Evolutionary conservation across 2,888 invertebrate species (phyloP).

Genomic region (Gymnosoma rotundatum): DNA sequence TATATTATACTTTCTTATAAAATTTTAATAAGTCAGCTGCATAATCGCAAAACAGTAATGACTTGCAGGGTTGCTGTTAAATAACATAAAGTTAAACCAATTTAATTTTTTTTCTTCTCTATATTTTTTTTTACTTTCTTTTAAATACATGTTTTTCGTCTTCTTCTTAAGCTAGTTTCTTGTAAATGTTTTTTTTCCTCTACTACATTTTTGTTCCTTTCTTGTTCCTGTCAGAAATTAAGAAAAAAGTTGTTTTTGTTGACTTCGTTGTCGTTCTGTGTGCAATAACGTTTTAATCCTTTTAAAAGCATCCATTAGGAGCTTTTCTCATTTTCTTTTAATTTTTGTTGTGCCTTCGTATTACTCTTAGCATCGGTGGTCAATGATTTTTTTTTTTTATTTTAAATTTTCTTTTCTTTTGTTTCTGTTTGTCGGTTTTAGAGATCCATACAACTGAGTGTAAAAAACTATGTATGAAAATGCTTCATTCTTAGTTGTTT

Average conservation of each 20-base stretch:
- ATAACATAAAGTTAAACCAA: too few relatives aligned
- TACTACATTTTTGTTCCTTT: neutral
- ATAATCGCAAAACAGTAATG: too few relatives aligned
- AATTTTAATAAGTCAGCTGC: too few relatives aligned
- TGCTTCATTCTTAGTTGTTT: conserved; percentile 9
- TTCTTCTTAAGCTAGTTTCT: conserved; percentile 4
- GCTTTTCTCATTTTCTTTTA: conserved; percentile 55
- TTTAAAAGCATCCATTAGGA: conserved; percentile 71
- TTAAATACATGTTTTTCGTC: conserved; percentile 28
- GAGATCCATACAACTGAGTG: neutral
- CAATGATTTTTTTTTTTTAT: conserved; percentile 53
- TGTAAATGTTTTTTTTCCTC: neutral
- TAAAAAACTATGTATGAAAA: conserved; percentile 39
- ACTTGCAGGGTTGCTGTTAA: too few relatives aligned
- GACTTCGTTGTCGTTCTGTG: conserved; percentile 62
- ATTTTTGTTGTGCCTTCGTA: conserved; percentile 34
- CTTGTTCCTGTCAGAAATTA: conserved; percentile 11
- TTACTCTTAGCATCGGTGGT: conserved; percentile 56
- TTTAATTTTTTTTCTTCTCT: conserved; percentile 8
- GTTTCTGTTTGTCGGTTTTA: conserved; percentile 40
- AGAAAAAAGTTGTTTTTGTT: conserved; percentile 57
- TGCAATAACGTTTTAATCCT: conserved; percentile 70
- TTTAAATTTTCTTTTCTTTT: conserved; percentile 11
- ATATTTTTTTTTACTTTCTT: neutral
- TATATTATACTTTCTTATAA: too few relatives aligned